Evolutionary conservation across 2,113 vertebrate species (phyloP).

Genomic region (Jacana jacana): DNA sequence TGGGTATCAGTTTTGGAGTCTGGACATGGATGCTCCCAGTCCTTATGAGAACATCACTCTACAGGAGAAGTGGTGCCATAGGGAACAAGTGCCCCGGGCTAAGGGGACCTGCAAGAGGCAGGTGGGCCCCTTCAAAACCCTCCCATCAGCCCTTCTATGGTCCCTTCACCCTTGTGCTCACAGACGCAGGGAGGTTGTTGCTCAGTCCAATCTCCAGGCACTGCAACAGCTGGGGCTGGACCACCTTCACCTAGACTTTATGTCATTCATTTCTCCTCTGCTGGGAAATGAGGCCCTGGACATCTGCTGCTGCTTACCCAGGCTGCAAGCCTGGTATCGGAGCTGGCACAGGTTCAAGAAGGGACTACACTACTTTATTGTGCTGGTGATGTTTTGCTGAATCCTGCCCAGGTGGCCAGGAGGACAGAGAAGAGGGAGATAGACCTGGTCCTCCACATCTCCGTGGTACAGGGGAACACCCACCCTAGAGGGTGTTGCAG

Average conservation of each 20-base stretch:
- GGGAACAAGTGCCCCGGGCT: rapidly evolving
- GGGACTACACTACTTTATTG: neutral
- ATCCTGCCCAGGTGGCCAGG: neutral
- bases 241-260: neutral
- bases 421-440: neutral
- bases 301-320: neutral
- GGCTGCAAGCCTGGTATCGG: neutral
- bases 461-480: neutral
- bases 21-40: neutral
- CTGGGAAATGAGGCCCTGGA: neutral
- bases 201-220: neutral
- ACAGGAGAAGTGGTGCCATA: neutral
- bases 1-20: neutral
- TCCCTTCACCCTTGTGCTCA: neutral
- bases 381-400: neutral
- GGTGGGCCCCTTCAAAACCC: neutral
- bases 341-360: neutral
- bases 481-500: neutral
- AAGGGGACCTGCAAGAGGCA: neutral
- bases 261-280: neutral
- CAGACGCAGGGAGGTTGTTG: neutral
- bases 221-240: neutral
- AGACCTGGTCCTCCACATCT: neutral
- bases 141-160: neutral
- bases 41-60: neutral